Base-by-base conservation (phyloP, 2,888 invertebrate species). In the Sesia bembeciformis region DNA sequence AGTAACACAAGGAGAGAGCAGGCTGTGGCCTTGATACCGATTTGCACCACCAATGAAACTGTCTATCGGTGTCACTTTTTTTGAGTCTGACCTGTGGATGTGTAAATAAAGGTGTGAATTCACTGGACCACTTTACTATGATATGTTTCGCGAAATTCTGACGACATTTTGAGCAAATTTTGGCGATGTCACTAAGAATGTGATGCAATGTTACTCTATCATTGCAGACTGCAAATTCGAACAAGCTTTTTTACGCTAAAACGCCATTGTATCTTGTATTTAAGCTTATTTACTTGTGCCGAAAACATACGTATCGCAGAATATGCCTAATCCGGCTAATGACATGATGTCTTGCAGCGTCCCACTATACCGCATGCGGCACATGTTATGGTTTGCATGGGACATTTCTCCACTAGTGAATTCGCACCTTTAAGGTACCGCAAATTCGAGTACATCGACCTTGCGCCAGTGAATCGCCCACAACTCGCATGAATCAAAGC, bases 391-490 rank as follows among this genome's bases (percentile, higher is more conserved):
- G 50, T 4, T 50, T 46, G 4, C 5, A 39, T 6, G 6, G 8
- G 8, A 46, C 8, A 8, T 6, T 46, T n/a, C 46, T 23, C 46
- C 46, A 8, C 46, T 8, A 46, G 46, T 46, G 46, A 46, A 8
- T 5, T 46, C 4, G n/a, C 46, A 7, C 46, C 46, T 46, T 46
- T 46, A 46, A 79, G 76, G 81, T 83, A 81, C 83, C 81, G 85
- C 84, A 84, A 86, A 81, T 79, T 78, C 62, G 84, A 84, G 88
- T 86, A 81, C 88, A 74, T 83, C 81, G 84, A 89, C 87, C 87
- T 89, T 86, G 81, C 67, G 67, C 62, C 58, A 62, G 60, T 61
- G 58, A 55, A 65, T 75, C 86, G 84, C 86, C 84, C 84, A 86
- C 85, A 64, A 62, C 51, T 60, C 53, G 63, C 68, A 75, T 84